phyloP scores from a whole-genome alignment of 2,888 invertebrate genomes.

The Drosophila emarginata region DNA sequence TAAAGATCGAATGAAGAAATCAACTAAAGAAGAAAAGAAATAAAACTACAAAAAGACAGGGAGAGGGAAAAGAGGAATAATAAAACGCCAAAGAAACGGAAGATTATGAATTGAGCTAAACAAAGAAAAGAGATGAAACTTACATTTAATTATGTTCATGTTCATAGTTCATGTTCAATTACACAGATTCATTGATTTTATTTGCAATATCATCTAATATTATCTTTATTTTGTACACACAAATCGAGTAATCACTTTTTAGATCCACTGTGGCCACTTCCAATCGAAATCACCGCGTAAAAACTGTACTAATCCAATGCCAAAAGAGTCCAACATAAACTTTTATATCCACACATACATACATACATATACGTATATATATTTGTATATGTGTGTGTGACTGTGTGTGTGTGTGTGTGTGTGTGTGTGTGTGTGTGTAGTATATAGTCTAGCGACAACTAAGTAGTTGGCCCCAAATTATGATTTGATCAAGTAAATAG shows the following conservation, averaged over 20 bases:
- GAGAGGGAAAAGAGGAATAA: background rate
- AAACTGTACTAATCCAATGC: slow-evolving; percentile 4
- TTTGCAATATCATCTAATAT: background rate
- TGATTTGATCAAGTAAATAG: slow-evolving; percentile 22
- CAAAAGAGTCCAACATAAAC: background rate
- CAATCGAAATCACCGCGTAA: background rate
- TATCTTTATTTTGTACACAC: background rate
- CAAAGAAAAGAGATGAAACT: too few species aligned
- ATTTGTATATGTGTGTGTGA: background rate
- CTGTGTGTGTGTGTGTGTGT: background rate
- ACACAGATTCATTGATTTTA: background rate
- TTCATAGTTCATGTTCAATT: background rate
- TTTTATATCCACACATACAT: background rate
- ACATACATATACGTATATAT: background rate
- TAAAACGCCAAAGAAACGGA: too few species aligned
- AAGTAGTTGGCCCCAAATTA: slow-evolving; percentile 19
- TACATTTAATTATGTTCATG: too few species aligned
- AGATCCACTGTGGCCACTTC: background rate
- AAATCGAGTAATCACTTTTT: background rate
- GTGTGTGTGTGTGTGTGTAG: background rate
- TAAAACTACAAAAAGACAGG: background rate
- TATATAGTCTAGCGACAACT: slow-evolving; percentile 3
- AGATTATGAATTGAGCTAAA: too few species aligned
- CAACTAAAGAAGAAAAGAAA: too few species aligned
- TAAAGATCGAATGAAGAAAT: background rate